phyloP scores from a whole-genome alignment of 2,797 vertebrate species.

The Trematomus bernacchii region DNA sequence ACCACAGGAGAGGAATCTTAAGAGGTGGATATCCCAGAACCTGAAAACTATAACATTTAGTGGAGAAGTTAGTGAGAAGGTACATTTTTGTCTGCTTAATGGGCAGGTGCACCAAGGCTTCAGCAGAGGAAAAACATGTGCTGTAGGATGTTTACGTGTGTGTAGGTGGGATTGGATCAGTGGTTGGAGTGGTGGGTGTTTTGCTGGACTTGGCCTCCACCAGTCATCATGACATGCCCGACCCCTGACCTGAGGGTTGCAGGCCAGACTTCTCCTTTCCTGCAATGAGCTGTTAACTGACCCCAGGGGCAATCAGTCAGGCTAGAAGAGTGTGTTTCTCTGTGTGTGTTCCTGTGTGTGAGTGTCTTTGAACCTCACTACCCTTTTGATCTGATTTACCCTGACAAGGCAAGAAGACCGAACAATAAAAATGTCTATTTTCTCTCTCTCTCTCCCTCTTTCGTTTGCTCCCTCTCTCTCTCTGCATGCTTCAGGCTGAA shows the following conservation, averaged over 20 bases:
- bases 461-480: slow-evolving; percentile 43
- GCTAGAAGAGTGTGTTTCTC: slow-evolving; percentile 43
- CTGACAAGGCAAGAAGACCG: slow-evolving; percentile 72
- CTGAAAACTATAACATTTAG: neutral
- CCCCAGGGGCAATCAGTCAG: slow-evolving; percentile 56
- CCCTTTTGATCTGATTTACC: slow-evolving; percentile 69
- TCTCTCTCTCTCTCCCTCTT: slow-evolving; percentile 26
- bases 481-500: slow-evolving; percentile 45
- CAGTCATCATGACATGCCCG: slow-evolving; percentile 34
- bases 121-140: slow-evolving; percentile 1
- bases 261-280: slow-evolving; percentile 67
- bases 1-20: neutral
- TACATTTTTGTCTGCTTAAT: neutral
- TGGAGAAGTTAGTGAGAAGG: neutral
- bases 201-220: slow-evolving; percentile 48
- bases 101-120: neutral
- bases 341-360: slow-evolving; percentile 12
- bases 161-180: slow-evolving; percentile 13
- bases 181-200: slow-evolving; percentile 38
- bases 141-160: neutral
- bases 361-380: slow-evolving; percentile 49
- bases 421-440: slow-evolving; percentile 78
- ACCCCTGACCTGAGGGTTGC: slow-evolving; percentile 55
- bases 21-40: neutral
- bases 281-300: slow-evolving; percentile 75